phyloP scores from a whole-genome alignment of 2,888 invertebrate genomes.

The Drosophila prostipennis region DNA sequence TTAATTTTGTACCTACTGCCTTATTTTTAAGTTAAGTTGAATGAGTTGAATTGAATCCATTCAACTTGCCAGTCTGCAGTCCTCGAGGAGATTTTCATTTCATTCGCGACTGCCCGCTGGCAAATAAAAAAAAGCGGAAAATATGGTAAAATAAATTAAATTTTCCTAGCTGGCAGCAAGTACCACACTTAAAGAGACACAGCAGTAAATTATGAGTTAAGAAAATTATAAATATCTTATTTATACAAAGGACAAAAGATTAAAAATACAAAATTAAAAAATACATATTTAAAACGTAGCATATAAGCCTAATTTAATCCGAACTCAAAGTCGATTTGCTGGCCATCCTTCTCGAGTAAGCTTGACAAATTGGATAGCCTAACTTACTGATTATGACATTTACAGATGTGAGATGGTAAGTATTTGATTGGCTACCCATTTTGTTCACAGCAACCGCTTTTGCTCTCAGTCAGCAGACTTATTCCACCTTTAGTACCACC shows the following conservation, averaged over 20 bases:
- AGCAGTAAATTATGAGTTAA: background rate
- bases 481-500: constrained; percentile 1
- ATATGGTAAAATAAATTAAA: constrained; percentile 8
- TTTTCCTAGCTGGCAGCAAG: background rate
- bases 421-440: constrained; percentile 25
- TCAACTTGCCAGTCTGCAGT: constrained; percentile 28
- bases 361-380: background rate
- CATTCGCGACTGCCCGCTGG: constrained; percentile 53
- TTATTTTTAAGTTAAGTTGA: background rate
- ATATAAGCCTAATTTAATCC: no score
- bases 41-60: background rate
- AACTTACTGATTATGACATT: constrained; percentile 23
- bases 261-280: no score
- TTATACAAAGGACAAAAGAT: background rate
- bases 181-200: background rate
- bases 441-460: constrained; percentile 50
- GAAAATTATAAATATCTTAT: background rate
- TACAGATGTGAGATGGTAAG: constrained; percentile 31
- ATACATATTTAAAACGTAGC: no score
- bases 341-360: background rate
- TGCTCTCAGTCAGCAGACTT: constrained; percentile 24
- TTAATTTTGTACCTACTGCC: background rate
- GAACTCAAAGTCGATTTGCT: background rate
- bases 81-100: constrained; percentile 54
- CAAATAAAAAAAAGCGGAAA: constrained; percentile 28